These are phyloP conservation scores for Mycetomoellerius zeteki DNA, from an alignment of 1,140 invertebrate species.

Conservation along the genomic window DNA sequence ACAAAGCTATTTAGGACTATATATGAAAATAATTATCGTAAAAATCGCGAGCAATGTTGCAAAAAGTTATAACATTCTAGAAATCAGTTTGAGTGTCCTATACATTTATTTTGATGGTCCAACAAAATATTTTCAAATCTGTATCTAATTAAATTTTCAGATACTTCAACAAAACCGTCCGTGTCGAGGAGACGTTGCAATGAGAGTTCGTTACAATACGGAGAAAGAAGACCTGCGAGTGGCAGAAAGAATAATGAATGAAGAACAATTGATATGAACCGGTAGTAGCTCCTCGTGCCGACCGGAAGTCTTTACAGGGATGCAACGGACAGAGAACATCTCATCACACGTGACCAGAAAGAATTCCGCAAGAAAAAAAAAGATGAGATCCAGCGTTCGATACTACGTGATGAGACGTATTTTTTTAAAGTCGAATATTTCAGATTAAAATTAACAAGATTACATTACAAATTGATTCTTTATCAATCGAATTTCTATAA, in stretches of 20 bases:
- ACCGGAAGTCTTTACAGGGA: conserved; percentile 13
- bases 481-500: neutral
- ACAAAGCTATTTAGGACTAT: too few species aligned
- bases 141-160: too few species aligned
- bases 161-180: too few species aligned
- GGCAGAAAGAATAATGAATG: neutral
- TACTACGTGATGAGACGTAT: neutral
- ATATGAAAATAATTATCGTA: too few species aligned
- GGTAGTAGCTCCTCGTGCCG: neutral
- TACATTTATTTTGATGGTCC: too few species aligned
- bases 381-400: neutral
- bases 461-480: neutral
- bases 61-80: too few species aligned
- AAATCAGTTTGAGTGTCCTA: too few species aligned
- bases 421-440: neutral
- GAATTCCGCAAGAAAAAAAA: neutral
- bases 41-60: too few species aligned
- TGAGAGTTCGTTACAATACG: neutral
- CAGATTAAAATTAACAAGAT: neutral
- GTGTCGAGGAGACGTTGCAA: neutral
- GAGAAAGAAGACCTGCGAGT: neutral
- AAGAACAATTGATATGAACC: conserved; percentile 31
- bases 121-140: too few species aligned
- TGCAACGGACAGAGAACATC: neutral
- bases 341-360: conserved; percentile 38